Percentiles rank a stretch among this genome's conserved stretches.
Evolutionary conservation across 2,113 vertebrate genomes (phyloP).

Genomic region (Tychaedon coryphoeus): DNA sequence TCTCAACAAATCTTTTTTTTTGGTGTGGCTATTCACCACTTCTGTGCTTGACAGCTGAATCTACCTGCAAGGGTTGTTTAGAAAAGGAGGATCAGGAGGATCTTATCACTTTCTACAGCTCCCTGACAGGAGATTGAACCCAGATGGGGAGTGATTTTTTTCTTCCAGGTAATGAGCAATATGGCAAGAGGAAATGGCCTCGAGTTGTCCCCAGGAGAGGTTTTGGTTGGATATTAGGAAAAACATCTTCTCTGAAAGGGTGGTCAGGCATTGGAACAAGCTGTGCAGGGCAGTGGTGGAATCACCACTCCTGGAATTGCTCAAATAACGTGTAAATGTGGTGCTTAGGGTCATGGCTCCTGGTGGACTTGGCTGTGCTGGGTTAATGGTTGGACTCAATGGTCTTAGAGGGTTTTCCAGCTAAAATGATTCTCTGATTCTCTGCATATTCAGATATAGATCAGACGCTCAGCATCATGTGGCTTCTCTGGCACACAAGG

Average conservation of each 20-base stretch:
- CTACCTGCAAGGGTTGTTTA: not conserved
- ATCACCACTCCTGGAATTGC: not conserved
- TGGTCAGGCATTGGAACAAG: not conserved
- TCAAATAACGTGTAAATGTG: not conserved
- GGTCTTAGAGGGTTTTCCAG: not conserved
- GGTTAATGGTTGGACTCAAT: not conserved
- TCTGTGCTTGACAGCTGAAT: not conserved
- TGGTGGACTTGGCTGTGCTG: not conserved
- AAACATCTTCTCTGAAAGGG: not conserved
- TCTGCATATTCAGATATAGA: too few species aligned
- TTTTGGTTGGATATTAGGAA: not conserved
- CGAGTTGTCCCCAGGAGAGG: not conserved
- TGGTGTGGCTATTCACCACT: fast-evolving
- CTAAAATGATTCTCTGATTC: not conserved
- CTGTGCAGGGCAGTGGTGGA: not conserved
- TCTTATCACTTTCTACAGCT: not conserved
- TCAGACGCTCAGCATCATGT: not conserved
- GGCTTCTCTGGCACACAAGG: not conserved
- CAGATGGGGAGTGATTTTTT: not conserved
- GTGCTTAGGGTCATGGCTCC: not conserved
- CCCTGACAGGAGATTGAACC: not conserved
- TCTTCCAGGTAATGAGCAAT: not conserved
- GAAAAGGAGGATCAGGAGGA: not conserved
- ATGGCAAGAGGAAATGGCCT: not conserved
- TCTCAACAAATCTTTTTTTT: not conserved